Conservation (phyloP, 2,797 vertebrate genomes). For the Garrulus glandarius region DNA sequence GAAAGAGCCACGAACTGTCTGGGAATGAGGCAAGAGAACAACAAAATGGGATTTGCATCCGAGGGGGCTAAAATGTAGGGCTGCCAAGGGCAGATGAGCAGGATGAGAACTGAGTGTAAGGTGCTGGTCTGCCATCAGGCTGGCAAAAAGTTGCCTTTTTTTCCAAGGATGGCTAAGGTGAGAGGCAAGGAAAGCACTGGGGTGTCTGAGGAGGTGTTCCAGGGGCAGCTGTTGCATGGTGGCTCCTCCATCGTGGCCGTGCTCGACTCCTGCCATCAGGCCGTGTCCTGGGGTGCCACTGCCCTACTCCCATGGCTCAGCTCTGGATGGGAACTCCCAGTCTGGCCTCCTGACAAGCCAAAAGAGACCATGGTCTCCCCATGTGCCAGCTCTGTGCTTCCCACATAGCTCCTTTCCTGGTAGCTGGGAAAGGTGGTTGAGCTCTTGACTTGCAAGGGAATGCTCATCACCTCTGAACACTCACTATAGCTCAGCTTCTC, state of each 20-base stretch:
- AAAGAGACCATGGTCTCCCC: rapidly evolving
- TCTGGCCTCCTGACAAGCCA: background rate
- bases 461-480: background rate
- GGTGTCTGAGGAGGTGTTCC: background rate
- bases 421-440: rapidly evolving
- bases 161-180: rapidly evolving
- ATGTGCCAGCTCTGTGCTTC: background rate
- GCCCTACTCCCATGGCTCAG: background rate
- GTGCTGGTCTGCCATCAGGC: background rate
- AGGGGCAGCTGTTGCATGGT: background rate
- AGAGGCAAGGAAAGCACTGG: background rate
- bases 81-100: background rate
- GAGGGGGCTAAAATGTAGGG: background rate
- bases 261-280: rapidly evolving
- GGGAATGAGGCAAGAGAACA: background rate
- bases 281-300: rapidly evolving
- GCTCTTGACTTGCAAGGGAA: background rate
- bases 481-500: rapidly evolving
- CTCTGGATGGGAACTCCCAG: rapidly evolving
- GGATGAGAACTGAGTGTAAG: background rate
- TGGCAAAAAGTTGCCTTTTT: background rate
- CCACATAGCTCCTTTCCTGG: rapidly evolving
- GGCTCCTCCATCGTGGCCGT: rapidly evolving
- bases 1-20: background rate
- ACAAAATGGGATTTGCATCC: background rate